These are phyloP conservation scores for Drosophila bocqueti DNA, from an alignment of 1,140 invertebrate species.

Conservation along the genomic window DNA sequence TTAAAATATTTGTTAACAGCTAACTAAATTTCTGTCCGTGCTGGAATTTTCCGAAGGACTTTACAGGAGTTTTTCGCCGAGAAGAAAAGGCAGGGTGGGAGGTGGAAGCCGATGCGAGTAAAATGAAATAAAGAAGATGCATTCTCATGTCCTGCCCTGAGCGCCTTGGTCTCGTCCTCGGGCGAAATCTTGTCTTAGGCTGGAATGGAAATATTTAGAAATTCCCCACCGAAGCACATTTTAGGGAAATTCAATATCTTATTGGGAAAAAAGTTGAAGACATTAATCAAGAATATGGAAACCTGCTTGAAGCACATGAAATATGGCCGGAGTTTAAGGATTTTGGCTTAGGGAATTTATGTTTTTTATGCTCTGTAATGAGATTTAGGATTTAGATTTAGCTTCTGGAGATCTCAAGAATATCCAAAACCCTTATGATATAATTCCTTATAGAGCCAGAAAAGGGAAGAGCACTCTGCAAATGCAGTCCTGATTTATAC, in stretches of 20 bases:
- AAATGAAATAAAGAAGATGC: constrained; percentile 60
- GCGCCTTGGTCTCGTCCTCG: neutral
- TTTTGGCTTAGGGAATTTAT: neutral
- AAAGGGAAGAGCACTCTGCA: neutral
- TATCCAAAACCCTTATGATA: neutral
- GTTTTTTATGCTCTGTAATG: neutral
- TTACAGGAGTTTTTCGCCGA: constrained; percentile 14
- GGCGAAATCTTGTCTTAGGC: constrained; percentile 30
- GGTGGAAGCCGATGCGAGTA: constrained; percentile 16
- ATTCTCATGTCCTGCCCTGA: constrained; percentile 32
- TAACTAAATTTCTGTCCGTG: neutral
- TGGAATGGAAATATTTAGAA: constrained; percentile 21
- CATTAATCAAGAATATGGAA: constrained; percentile 9
- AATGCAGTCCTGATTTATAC: constrained; percentile 38
- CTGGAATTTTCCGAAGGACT: constrained; percentile 53
- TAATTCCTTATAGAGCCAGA: neutral
- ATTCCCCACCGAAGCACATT: neutral
- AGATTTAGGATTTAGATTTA: too few species aligned
- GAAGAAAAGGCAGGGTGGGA: neutral
- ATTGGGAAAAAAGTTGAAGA: neutral
- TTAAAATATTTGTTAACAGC: neutral
- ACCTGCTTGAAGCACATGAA: neutral
- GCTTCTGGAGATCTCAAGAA: neutral
- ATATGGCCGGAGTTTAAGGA: neutral
- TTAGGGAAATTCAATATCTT: constrained; percentile 1